Conservation (phyloP, 2,797 vertebrate genomes). For the Octomys mimax region DNA sequence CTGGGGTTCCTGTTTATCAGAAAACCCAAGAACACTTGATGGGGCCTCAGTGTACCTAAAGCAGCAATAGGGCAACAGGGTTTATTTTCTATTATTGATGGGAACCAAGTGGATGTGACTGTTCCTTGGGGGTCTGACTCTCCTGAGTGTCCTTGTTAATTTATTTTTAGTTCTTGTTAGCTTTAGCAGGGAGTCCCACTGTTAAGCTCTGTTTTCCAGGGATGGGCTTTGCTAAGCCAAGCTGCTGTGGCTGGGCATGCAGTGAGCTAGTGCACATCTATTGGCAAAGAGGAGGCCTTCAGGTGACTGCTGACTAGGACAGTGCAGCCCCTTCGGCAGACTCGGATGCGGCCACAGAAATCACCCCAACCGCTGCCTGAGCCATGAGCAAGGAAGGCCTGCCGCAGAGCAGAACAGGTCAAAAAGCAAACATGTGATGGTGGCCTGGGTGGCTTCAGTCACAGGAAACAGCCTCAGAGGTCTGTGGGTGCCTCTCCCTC, state of each 20-base stretch:
- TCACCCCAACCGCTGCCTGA: background rate
- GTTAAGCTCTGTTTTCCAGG: background rate
- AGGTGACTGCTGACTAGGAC: background rate
- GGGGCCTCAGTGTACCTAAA: conserved; percentile 75
- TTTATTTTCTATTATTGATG: conserved; percentile 74
- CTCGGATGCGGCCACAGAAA: background rate
- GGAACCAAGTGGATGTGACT: conserved; percentile 60
- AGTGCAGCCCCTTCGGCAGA: background rate
- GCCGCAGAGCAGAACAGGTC: conserved; percentile 80
- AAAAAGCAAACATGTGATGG: conserved; percentile 80
- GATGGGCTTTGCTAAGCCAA: background rate
- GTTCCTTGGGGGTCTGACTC: conserved; percentile 49
- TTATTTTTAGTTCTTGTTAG: conserved; percentile 63
- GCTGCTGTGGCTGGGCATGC: background rate
- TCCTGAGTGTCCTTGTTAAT: conserved; percentile 77
- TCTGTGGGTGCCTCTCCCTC: conserved; percentile 88
- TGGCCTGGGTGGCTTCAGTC: conserved; percentile 93
- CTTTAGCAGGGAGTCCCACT: background rate
- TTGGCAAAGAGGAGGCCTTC: background rate
- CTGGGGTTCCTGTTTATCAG: conserved; percentile 82
- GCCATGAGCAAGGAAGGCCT: background rate
- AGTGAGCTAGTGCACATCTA: background rate
- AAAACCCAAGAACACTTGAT: conserved; percentile 74
- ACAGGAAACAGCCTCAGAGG: conserved; percentile 92
- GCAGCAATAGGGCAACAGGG: conserved; percentile 60